Conservation (phyloP, 2,113 vertebrate genomes). For the Meriones unguiculatus region DNA sequence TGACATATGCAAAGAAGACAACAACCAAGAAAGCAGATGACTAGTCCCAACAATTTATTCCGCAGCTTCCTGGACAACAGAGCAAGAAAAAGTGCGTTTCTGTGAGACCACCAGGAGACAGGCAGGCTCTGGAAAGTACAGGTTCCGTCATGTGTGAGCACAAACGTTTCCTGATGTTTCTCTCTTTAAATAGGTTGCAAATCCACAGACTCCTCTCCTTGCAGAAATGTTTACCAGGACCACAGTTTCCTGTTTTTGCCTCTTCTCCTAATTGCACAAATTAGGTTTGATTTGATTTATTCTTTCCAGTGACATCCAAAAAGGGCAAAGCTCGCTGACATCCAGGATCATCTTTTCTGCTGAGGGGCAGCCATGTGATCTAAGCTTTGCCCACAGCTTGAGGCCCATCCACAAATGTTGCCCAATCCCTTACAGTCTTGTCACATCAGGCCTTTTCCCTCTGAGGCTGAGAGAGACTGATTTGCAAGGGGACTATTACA, state of each 20-base stretch:
- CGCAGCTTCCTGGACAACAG: neutral
- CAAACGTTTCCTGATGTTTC: slow-evolving; percentile 6
- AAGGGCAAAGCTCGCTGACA: neutral
- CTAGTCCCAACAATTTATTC: accelerated
- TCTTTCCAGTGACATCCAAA: slow-evolving; percentile 9
- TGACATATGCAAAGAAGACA: neutral
- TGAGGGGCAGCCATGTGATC: neutral
- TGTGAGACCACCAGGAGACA: neutral
- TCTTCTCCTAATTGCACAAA: neutral
- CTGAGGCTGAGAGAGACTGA: neutral
- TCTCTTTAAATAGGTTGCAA: neutral
- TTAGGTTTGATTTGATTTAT: neutral
- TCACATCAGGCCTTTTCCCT: neutral
- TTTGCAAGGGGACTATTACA: neutral
- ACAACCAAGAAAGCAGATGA: neutral
- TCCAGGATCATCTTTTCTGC: neutral
- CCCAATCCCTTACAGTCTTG: accelerated
- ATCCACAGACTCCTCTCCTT: neutral
- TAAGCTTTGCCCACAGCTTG: accelerated
- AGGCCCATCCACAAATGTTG: neutral
- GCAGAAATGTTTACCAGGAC: slow-evolving; percentile 34
- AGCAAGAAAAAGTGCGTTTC: slow-evolving; percentile 16
- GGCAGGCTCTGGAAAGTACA: neutral
- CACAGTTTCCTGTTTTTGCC: slow-evolving; percentile 31
- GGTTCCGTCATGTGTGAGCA: neutral